Evolutionary conservation across 2,113 vertebrate genomes (phyloP), one percentile per base, ranked within the genome.

Genomic region (Alethe castanea): DNA sequence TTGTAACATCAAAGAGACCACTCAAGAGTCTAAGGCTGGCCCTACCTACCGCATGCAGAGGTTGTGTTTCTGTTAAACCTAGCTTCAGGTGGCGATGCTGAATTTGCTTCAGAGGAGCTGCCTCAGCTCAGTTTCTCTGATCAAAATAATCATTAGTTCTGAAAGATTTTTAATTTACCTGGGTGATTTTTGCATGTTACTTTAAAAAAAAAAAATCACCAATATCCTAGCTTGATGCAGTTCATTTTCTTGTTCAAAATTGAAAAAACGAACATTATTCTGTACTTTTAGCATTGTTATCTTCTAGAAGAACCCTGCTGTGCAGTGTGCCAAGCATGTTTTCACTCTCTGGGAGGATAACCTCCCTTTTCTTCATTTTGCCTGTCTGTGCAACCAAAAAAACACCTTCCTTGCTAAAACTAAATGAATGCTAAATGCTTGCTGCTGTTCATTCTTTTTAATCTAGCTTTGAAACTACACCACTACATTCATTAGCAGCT

Each of bases 1-100:
- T 87, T 91, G 54, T 50, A 69, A 95, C 87, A 90, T 95, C 95
- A 95, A 96, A 97, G 66, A 8, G 3, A 66, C 81, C 53, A 25
- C 47, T 80, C 60, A 57, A 81, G 83, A 78, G 84, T 71, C 19
- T 23, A 26, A 69, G 29, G 23, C 61, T 86, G 59, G 40, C 40
- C 56, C 53, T 79, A 76, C 66, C 61, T 91, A 19, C 59, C 6
- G 0, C 73, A 38, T 4, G 36, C 42, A 69, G 36, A 80, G 54
- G 26, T 54, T 25, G 6, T 65, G 57, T 61, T 87, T 74, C 48
- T 23, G n/a, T 44, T 76, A 62, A 54, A 50, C 50, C 14, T 50
- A 42, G 31, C 70, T 82, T 69, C 87, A 89, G 78, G 81, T 92
- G 56, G 45, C 6, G 4, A 54, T 53, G 50, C 53, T 69, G 64